phyloP scores from a whole-genome alignment of 2,888 invertebrate genomes.

The Diogma glabrata region DNA sequence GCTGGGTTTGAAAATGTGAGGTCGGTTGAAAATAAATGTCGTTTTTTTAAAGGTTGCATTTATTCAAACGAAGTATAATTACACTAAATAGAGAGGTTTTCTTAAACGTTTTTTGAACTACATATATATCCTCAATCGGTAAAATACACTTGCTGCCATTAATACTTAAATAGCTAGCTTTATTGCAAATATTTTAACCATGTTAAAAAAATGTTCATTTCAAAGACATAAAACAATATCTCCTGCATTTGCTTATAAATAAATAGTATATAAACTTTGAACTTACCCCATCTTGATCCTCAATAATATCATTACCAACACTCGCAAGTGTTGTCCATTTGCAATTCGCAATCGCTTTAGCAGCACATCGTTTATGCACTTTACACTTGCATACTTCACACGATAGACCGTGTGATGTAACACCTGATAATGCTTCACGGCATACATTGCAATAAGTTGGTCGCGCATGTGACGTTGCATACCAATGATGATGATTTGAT shows the following conservation, averaged over 20 bases:
- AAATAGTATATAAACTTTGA: background rate
- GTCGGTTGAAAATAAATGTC: too few relatives aligned
- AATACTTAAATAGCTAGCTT: too few relatives aligned
- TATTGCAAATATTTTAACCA: background rate
- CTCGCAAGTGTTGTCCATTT: slow-evolving; percentile 96
- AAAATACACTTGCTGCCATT: too few relatives aligned
- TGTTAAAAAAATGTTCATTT: slow-evolving; percentile 3
- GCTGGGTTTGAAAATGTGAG: too few relatives aligned
- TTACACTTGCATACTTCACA: slow-evolving; percentile 98
- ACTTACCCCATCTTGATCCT: slow-evolving; percentile 80
- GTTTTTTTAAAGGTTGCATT: too few relatives aligned
- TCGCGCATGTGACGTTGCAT: slow-evolving; percentile 85
- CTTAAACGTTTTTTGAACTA: too few relatives aligned
- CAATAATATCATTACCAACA: slow-evolving; percentile 88
- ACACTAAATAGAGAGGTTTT: too few relatives aligned
- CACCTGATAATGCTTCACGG: slow-evolving; percentile 82
- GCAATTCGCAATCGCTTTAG: slow-evolving; percentile 86
- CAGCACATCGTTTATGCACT: slow-evolving; percentile 90
- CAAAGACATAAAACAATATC: background rate
- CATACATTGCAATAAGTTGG: slow-evolving; percentile 97
- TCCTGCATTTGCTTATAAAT: background rate
- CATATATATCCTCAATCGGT: too few relatives aligned
- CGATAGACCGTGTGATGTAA: slow-evolving; percentile 89
- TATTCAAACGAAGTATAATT: too few relatives aligned
- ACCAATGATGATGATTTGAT: slow-evolving; percentile 67